These are phyloP conservation scores for Drosophila yakuba DNA, from an alignment of 1,140 invertebrate species.

Conservation along the genomic window DNA sequence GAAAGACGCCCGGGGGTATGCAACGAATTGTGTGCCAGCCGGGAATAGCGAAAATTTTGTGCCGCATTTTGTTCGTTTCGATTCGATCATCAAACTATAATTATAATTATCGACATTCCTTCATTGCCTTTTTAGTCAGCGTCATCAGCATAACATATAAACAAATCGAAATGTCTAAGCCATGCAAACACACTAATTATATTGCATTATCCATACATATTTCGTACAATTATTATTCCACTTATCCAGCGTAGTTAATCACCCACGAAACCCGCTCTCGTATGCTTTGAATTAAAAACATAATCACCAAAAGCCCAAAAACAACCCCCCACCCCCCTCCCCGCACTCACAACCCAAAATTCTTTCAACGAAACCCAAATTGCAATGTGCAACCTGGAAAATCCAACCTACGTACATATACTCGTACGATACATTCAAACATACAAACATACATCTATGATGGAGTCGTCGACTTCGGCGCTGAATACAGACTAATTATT, in stretches of 20 bases:
- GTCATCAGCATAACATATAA: slow-evolving; percentile 61
- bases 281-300: slow-evolving; percentile 71
- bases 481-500: slow-evolving; percentile 82
- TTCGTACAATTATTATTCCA: slow-evolving; percentile 77
- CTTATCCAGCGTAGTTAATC: slow-evolving; percentile 79
- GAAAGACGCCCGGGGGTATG: slow-evolving; percentile 48
- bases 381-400: slow-evolving; percentile 46
- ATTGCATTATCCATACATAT: slow-evolving; percentile 78
- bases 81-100: slow-evolving; percentile 44
- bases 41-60: slow-evolving; percentile 42
- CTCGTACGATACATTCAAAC: slow-evolving; percentile 28
- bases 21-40: slow-evolving; percentile 12
- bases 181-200: slow-evolving; percentile 66
- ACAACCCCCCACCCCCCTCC: neutral
- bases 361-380: slow-evolving; percentile 48
- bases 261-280: slow-evolving; percentile 42
- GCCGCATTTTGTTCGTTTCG: slow-evolving; percentile 49
- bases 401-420: slow-evolving; percentile 26
- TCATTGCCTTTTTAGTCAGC: slow-evolving; percentile 77
- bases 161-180: slow-evolving; percentile 48
- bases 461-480: slow-evolving; percentile 79
- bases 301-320: slow-evolving; percentile 54
- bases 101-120: slow-evolving; percentile 56
- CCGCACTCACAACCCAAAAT: slow-evolving; percentile 7
- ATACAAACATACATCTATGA: slow-evolving; percentile 62